phyloP scores from a whole-genome alignment of 2,888 invertebrate genomes.

The Athetis lepigone region DNA sequence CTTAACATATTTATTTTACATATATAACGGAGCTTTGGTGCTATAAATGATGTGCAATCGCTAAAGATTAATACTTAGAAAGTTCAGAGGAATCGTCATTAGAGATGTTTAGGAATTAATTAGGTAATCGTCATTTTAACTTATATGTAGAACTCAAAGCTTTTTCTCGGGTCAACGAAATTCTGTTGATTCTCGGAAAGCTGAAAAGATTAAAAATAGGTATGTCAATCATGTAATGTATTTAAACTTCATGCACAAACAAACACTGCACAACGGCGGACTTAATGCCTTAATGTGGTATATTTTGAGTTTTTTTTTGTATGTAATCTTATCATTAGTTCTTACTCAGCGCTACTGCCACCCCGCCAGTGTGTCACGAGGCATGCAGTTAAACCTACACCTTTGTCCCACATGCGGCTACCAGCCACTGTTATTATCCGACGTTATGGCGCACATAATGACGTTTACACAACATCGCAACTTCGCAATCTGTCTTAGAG shows the following conservation, averaged over 20 bases:
- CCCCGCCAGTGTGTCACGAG: neutral
- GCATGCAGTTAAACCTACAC: constrained; percentile 20
- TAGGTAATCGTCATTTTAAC: neutral
- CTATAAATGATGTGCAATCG: neutral
- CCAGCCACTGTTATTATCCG: constrained; percentile 27
- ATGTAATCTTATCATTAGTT: too few species aligned
- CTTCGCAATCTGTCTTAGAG: constrained; percentile 3
- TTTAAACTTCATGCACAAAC: too few species aligned
- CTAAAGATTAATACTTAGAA: neutral
- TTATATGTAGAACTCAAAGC: neutral
- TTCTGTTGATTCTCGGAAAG: neutral
- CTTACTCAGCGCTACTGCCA: too few species aligned
- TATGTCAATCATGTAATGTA: too few species aligned
- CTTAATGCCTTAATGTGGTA: too few species aligned
- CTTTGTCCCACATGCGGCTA: constrained; percentile 21
- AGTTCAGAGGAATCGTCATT: neutral
- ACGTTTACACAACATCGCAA: constrained; percentile 14
- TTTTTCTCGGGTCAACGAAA: neutral
- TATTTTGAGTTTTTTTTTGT: too few species aligned
- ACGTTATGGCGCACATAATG: constrained; percentile 27
- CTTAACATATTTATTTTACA: constrained; percentile 20
- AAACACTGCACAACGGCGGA: too few species aligned
- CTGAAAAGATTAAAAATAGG: too few species aligned
- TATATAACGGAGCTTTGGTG: constrained; percentile 30
- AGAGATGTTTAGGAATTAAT: neutral